These are phyloP conservation scores for Rhea americana DNA, from an alignment of 2,113 vertebrate genomes.

Conservation along the genomic window DNA sequence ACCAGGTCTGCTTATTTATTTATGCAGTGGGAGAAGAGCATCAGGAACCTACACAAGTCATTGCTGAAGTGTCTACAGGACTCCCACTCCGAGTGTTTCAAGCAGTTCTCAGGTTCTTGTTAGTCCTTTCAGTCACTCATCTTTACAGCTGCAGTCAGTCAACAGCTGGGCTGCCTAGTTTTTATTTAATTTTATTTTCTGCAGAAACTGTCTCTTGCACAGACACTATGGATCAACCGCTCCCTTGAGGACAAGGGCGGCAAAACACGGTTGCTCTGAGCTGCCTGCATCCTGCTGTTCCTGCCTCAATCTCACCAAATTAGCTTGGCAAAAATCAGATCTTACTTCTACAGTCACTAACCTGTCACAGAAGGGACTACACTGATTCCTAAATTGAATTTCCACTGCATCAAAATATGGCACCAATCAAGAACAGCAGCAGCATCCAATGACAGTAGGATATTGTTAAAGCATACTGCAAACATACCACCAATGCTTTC, in stretches of 20 bases:
- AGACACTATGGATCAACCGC: neutral
- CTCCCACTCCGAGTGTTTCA: neutral
- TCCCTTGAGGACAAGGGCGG: neutral
- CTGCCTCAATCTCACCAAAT: neutral
- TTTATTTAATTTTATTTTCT: neutral
- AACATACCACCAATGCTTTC: neutral
- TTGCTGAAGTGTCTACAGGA: neutral
- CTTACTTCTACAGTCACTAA: neutral
- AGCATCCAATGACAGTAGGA: neutral
- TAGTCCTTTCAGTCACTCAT: neutral
- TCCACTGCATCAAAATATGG: neutral
- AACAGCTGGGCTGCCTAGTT: neutral
- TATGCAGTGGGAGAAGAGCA: conserved; percentile 2
- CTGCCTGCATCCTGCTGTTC: neutral
- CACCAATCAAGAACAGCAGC: neutral
- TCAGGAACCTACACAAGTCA: conserved; percentile 5
- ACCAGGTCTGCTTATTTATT: conserved; percentile 49
- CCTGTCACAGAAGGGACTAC: neutral
- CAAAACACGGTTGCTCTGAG: neutral
- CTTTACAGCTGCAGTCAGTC: neutral
- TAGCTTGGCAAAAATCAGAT: neutral
- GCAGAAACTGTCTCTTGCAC: neutral
- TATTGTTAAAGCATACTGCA: neutral
- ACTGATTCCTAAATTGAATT: neutral
- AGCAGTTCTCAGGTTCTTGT: neutral